A percentile compares a stretch with the other conserved stretches of the same genome.
Evolutionary conservation across 37 sponge, comb jelly and placozoan species (phyloP).

Genomic region (Diacarnus erythraeanus): DNA sequence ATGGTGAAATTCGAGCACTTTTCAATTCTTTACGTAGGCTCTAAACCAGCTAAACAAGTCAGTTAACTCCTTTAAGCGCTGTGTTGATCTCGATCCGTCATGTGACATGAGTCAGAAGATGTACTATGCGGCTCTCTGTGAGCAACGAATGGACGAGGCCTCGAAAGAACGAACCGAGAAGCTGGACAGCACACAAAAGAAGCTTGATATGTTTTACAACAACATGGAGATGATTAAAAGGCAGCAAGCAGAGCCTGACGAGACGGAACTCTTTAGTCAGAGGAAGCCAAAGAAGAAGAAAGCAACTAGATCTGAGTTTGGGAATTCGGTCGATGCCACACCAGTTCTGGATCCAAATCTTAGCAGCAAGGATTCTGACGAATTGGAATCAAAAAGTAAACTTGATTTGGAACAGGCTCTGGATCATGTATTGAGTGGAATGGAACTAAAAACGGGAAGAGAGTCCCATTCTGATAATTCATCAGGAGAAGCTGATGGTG

Average conservation of each 20-base stretch:
- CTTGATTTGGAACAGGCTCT: neutral
- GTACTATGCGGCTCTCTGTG: slow-evolving; percentile 56
- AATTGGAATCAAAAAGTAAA: neutral
- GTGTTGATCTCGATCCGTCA: slow-evolving; percentile 40
- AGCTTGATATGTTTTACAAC: slow-evolving; percentile 56
- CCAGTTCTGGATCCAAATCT: neutral
- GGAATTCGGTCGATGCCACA: slow-evolving; percentile 1
- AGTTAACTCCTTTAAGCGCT: slow-evolving; percentile 27
- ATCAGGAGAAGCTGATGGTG: neutral
- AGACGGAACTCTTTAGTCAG: neutral
- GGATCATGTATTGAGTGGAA: slow-evolving; percentile 10
- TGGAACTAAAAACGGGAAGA: no score
- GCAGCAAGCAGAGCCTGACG: neutral
- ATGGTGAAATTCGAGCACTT: no score
- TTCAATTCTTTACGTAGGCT: slow-evolving; percentile 22
- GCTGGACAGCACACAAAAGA: slow-evolving; percentile 41
- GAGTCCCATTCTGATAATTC: neutral
- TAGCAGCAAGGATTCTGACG: neutral
- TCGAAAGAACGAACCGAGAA: slow-evolving; percentile 25
- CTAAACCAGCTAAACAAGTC: slow-evolving; percentile 45
- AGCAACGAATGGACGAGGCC: slow-evolving; percentile 39
- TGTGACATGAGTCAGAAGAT: slow-evolving; percentile 43
- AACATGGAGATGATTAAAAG: slow-evolving; percentile 30
- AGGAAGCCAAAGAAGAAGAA: neutral
- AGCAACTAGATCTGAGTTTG: neutral